Conservation (phyloP, 2,797 vertebrate species). For the Macropodus opercularis region DNA sequence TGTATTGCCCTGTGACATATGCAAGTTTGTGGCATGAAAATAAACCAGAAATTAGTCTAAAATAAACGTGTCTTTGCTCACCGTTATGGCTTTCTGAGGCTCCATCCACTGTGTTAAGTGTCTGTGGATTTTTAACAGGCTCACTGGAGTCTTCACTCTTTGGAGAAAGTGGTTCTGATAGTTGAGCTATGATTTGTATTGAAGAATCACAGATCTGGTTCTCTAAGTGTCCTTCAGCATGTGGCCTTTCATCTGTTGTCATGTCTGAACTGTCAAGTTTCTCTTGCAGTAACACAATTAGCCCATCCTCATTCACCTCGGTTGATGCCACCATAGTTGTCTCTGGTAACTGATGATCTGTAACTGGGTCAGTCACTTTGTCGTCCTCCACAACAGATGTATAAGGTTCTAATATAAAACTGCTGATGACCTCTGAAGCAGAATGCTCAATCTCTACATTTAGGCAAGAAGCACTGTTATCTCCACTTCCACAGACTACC, state of each 20-base stretch:
- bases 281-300: neutral
- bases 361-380: neutral
- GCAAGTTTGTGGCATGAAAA: constrained; percentile 29
- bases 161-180: constrained; percentile 10
- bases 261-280: constrained; percentile 30
- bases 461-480: constrained; percentile 13
- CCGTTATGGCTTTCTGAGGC: constrained; percentile 31
- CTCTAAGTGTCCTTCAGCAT: constrained; percentile 22
- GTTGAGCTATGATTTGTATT: neutral
- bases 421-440: constrained; percentile 27
- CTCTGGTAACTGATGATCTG: constrained; percentile 21
- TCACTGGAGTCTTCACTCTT: constrained; percentile 8
- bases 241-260: constrained; percentile 23
- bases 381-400: constrained; percentile 9
- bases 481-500: constrained; percentile 13
- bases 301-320: constrained; percentile 22
- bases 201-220: constrained; percentile 5
- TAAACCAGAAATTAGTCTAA: constrained; percentile 29
- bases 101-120: constrained; percentile 35
- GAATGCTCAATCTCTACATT: constrained; percentile 16
- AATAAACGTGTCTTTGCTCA: constrained; percentile 56
- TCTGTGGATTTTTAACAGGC: constrained; percentile 4
- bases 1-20: constrained; percentile 52
- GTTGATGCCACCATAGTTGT: neutral
- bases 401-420: neutral